Percentiles rank a stretch among this genome's conserved stretches.
Conservation (phyloP, 30 jellyfish, hydroid and myxozoan species). For the Turritopsis dohrnii region DNA sequence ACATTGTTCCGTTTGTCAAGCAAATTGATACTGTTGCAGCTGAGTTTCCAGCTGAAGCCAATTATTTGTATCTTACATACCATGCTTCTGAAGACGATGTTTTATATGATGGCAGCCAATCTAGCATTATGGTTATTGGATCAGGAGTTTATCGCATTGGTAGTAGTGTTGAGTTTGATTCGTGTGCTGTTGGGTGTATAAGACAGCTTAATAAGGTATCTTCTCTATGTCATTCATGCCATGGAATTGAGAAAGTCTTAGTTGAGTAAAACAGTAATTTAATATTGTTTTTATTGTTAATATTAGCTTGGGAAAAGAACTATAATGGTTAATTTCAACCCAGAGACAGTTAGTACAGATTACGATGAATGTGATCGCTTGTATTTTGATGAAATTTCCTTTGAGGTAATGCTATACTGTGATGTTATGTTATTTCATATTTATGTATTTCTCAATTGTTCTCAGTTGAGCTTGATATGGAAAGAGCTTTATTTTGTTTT, state of each 20-base stretch:
- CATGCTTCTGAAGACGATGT: slow-evolving; percentile 74
- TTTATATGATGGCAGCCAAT: slow-evolving; percentile 40
- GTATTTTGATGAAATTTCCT: slow-evolving; percentile 93
- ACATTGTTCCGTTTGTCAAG: slow-evolving; percentile 71
- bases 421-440: neutral
- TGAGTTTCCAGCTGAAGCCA: slow-evolving; percentile 96
- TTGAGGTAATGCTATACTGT: slow-evolving; percentile 60
- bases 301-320: slow-evolving; percentile 81
- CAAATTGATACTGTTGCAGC: slow-evolving; percentile 99
- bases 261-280: neutral
- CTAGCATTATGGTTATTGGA: slow-evolving; percentile 89
- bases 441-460: neutral
- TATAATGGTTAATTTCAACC: slow-evolving; percentile 94
- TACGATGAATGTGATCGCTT: slow-evolving; percentile 99
- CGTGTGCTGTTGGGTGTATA: slow-evolving; percentile 99
- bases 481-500: no score
- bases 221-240: neutral
- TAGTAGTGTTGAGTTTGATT: slow-evolving; percentile 97
- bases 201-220: slow-evolving; percentile 77
- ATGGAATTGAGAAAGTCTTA: neutral
- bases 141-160: slow-evolving; percentile 99
- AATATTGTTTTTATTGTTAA: neutral
- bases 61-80: slow-evolving; percentile 87
- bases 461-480: neutral
- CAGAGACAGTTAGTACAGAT: slow-evolving; percentile 99